Evolutionary conservation across 2,888 invertebrate genomes (phyloP), one percentile per base, ranked within the genome.

Genomic region (Steromphala cineraria): DNA sequence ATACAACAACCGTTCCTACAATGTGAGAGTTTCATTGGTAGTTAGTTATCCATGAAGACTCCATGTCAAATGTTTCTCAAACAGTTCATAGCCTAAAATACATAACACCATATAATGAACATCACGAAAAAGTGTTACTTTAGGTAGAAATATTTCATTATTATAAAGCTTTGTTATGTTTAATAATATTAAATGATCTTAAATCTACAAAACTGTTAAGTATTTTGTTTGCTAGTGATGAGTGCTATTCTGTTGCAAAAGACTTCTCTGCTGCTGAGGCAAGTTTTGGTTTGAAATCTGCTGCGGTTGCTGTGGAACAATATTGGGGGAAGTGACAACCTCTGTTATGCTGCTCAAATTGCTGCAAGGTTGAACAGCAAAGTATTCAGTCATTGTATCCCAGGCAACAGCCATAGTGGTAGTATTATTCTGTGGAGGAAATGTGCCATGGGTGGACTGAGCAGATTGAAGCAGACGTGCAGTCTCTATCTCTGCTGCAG

Each of bases 331-430:
- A 24, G 67, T 67, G 67, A 52, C 36, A 10, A 56, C 28, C 24
- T 67, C 52, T 62, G 67, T 28, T 24, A 52, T 21, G 40, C 36
- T 77, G 36, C 36, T 71, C 31, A 31, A 71, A 36, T 71, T 77
- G 36, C 36, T 71, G 71, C 71, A 71, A 0, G 76, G 76, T 55
- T 53, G 76, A 21, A 76, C 76, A 31, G 76, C 76, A 53, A 76
- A 53, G 31, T 76, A 76, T 15, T 76, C 76, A 3, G 76, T 55
- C 53, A 76, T 76, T 4, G 76, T 55, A 19, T 76, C 76, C 76
- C 76, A 76, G 13, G 53, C 76, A 4, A 76, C 76, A 31, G 76
- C 19, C 76, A 76, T 55, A 2, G 52, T 75, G 19, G 53, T 55
- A 17, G 76, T n/a, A 15, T 55, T 55, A 31, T 31, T 53, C 53